Evolutionary conservation across 2,113 vertebrate genomes (phyloP), one percentile per base, ranked within the genome.

Genomic region (Gymnobelideus leadbeateri): DNA sequence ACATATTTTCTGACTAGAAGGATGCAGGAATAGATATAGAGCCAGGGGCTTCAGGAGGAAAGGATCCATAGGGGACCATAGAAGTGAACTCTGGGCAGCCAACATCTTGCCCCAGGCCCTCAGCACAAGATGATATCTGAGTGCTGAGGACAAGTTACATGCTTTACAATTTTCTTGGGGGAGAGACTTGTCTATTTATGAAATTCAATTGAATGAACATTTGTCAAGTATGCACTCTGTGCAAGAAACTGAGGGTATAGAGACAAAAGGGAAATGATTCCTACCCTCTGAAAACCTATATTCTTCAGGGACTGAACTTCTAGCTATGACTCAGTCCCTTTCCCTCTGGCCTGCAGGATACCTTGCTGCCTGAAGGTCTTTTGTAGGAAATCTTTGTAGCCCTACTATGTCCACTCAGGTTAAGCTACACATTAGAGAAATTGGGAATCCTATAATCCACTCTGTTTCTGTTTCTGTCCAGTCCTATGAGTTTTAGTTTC

Each of bases 401-500:
- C 23, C 54, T 55, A 95, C 28, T 95, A 47, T 46, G 16, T 95
- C 90, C 54, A 9, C 1, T 28, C 25, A 68, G 2, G 10, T 92
- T 37, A 77, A 5, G 61, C 31, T 92, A 25, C 3, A 84, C 51
- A 91, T 90, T 91, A n/a, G 28, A 95, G 55, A 19, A 0, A 89
- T 55, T 89, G 46, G 92, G 28, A 23, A 51, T 94, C 12, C 24
- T 10, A 19, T 51, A n/a, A 23, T 93, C 37, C 9, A 90, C 28
- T 28, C 25, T 94, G 51, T 95, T 94, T 93, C 50, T 94, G 57
- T 43, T 2, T 68, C 28, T 50, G 14, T 94, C 91, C 91, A 91
- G 68, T 51, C 61, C 91, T 93, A 90, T 26, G n/a, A 49, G 49
- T 95, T 51, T 96, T 54, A 94, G 95, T 96, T 96, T 95, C 94